A percentile compares a stretch with the other conserved stretches of the same genome.
These are phyloP conservation scores for Turnix velox DNA, from an alignment of 2,113 vertebrate genomes.

Conservation along the genomic window DNA sequence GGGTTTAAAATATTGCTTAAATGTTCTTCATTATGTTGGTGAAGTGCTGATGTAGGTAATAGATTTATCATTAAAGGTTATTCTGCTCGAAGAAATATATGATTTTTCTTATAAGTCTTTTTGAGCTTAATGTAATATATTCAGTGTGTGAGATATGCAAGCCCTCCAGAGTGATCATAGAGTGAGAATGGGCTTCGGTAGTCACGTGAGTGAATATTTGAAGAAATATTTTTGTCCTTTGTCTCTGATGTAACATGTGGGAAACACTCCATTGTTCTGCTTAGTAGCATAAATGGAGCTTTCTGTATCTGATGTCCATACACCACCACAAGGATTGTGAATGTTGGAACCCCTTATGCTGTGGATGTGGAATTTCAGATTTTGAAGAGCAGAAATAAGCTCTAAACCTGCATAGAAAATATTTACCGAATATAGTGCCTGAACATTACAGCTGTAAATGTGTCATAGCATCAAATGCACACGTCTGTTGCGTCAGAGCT, in stretches of 20 bases:
- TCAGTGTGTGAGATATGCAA: neutral
- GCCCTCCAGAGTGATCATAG: neutral
- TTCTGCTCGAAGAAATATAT: neutral
- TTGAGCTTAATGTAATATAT: neutral
- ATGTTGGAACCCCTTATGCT: neutral
- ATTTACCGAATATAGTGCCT: neutral
- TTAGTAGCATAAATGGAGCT: conserved; percentile 39
- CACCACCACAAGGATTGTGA: neutral
- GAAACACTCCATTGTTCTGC: neutral
- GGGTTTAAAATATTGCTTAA: neutral
- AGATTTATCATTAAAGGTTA: neutral
- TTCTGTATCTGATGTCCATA: neutral
- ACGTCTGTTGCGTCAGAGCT: neutral
- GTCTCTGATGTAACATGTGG: neutral
- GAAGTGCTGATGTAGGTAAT: neutral
- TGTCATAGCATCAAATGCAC: neutral
- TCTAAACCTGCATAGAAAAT: neutral
- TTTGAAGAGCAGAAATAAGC: neutral
- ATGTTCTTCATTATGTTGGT: neutral
- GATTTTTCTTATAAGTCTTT: neutral
- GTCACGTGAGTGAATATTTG: neutral
- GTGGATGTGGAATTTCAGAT: neutral
- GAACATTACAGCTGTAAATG: neutral
- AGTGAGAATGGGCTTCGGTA: neutral
- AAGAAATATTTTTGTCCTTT: neutral